Base-by-base conservation (phyloP, 2,888 invertebrate genomes). In the Sarcophaga caerulescens region DNA sequence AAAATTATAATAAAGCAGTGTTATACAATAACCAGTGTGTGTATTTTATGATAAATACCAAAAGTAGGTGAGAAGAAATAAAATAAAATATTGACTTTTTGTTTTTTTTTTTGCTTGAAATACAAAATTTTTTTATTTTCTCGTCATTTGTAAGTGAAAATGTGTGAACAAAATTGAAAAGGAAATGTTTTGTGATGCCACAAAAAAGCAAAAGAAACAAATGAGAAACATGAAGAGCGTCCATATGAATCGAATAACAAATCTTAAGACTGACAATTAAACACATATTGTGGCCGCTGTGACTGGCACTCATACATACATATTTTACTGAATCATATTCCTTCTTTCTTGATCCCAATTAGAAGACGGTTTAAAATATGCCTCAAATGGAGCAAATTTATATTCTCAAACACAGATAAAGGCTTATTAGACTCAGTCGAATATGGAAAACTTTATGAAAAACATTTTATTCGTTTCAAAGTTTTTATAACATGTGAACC, bases 41-140 rank as follows among this genome's bases (percentile, higher is more conserved):
- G 11, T 71, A 59, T 80, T 81, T 81, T 77, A 25, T 63, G 52
- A 77, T 81, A 73, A 75, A 85, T 77, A 66, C 4, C 44, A n/a
- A n/a, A 77, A 77, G 60, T 76, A 75, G 85, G 77, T 81, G 81
- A 71, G 80, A 82, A 79, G 44, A 65, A 10, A 35, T 2, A 2
- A 35, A 35, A 35, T 6, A 35, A 80, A 52, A 71, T 47, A 66
- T 71, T 76, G 35, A 57, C 52, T 35, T 59, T 17, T n/a, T 11
- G 19, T 69, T 76, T 60, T 35, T 65, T 17, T 23, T 12, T 23
- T 70, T 76, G 76, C 19, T 74, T 59, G 6, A 35, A 10, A 35
- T 35, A 35, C 35, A 35, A 1, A 35, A 8, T n/a, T n/a, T 44
- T 44, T 25, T 35, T 65, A 4, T 45, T 59, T 76, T 25, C 25